phyloP scores from a whole-genome alignment of 2,797 vertebrate species.

The Antrozous pallidus region DNA sequence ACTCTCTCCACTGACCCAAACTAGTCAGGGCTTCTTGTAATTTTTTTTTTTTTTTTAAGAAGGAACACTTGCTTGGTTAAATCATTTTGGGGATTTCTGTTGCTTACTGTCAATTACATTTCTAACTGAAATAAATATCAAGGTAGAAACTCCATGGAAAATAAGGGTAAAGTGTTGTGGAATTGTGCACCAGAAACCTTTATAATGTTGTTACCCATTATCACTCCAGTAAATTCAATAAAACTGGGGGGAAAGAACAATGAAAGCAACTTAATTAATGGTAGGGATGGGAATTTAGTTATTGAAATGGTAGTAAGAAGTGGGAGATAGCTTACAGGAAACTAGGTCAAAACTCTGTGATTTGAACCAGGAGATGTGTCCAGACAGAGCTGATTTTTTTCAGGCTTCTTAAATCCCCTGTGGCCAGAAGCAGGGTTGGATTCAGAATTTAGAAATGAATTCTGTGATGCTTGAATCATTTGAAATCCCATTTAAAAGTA shows the following conservation, averaged over 20 bases:
- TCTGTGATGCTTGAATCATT: neutral
- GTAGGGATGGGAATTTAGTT: neutral
- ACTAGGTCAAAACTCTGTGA: neutral
- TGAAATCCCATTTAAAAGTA: slow-evolving; percentile 7
- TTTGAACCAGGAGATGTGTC: neutral
- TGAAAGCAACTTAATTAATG: neutral
- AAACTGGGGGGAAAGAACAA: neutral
- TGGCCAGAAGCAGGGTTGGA: neutral
- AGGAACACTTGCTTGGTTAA: neutral
- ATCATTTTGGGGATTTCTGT: neutral
- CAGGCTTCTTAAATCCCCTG: neutral
- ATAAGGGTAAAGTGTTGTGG: neutral
- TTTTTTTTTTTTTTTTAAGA: neutral
- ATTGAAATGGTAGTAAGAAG: neutral
- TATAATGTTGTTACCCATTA: neutral
- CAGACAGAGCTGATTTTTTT: slow-evolving; percentile 4
- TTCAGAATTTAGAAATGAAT: neutral
- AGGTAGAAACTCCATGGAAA: slow-evolving; percentile 17
- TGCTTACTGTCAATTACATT: neutral
- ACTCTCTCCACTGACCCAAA: too few relatives aligned
- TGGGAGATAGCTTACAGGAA: neutral
- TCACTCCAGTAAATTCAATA: neutral
- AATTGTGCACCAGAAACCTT: neutral
- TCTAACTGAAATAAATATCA: neutral
- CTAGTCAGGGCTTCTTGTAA: too few relatives aligned